phyloP scores from a whole-genome alignment of 2,113 vertebrate genomes.

The Vulpes ferrilata region DNA sequence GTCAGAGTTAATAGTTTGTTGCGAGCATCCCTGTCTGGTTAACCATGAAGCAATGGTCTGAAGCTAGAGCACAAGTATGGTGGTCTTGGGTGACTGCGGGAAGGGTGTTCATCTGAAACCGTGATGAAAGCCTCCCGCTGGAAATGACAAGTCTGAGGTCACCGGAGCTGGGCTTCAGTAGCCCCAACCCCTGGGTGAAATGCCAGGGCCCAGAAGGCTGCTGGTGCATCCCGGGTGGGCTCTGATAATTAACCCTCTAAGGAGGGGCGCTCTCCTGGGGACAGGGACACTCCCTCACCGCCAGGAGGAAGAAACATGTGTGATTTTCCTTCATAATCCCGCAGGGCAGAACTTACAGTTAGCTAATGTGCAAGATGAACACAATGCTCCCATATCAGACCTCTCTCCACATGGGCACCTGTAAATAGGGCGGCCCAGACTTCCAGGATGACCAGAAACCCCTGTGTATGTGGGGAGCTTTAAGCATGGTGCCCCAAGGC shows the following conservation, averaged over 20 bases:
- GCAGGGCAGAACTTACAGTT: slow-evolving; percentile 10
- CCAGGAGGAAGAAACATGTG: slow-evolving; percentile 62
- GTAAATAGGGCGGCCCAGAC: neutral
- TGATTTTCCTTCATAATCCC: slow-evolving; percentile 52
- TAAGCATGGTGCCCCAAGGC: neutral
- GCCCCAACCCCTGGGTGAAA: neutral
- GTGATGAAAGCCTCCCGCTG: neutral
- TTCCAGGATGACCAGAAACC: neutral
- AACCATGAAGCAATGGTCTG: accelerated
- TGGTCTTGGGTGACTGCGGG: neutral
- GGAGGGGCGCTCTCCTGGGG: neutral
- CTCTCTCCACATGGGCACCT: neutral
- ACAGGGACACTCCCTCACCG: neutral
- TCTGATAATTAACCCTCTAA: slow-evolving; percentile 76
- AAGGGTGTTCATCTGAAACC: neutral
- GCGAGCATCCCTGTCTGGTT: neutral
- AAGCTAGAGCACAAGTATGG: accelerated
- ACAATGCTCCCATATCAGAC: neutral
- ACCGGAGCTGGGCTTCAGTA: neutral
- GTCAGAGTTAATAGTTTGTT: neutral
- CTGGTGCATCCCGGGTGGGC: neutral
- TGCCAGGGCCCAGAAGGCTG: neutral
- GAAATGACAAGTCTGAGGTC: slow-evolving; percentile 24
- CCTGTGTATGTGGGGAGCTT: neutral
- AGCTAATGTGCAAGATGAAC: slow-evolving; percentile 42